Conservation (phyloP, 2,113 vertebrate genomes). For the Ellobius talpinus region DNA sequence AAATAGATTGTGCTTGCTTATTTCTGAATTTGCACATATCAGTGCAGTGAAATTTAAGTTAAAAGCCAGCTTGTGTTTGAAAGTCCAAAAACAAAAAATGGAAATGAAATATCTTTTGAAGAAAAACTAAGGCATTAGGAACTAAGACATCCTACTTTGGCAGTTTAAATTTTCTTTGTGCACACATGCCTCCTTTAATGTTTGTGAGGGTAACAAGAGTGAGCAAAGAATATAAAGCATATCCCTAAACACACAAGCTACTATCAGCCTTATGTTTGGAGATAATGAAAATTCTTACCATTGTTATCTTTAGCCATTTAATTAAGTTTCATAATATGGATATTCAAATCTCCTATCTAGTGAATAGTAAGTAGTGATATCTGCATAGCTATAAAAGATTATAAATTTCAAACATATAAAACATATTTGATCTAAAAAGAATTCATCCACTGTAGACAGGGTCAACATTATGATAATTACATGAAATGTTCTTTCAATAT, state of each 20-base stretch:
- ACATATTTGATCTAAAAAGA: neutral
- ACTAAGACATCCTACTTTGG: conserved; percentile 3
- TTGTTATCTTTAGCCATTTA: neutral
- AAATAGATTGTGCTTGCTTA: conserved; percentile 59
- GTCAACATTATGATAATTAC: neutral
- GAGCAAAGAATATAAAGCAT: neutral
- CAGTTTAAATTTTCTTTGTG: conserved; percentile 7
- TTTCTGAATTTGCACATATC: conserved; percentile 75
- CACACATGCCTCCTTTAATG: neutral
- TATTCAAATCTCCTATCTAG: neutral
- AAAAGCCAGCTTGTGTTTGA: conserved; percentile 41
- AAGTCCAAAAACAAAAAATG: conserved; percentile 34
- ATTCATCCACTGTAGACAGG: neutral
- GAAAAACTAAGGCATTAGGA: conserved; percentile 55
- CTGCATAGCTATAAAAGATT: neutral
- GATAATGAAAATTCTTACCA: neutral
- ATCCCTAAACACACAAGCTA: neutral
- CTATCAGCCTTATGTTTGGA: neutral
- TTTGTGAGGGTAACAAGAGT: neutral
- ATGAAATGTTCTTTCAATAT: conserved; percentile 10
- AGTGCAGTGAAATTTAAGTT: conserved; percentile 75
- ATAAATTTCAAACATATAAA: conserved; percentile 26
- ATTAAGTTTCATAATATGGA: neutral
- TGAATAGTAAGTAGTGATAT: neutral
- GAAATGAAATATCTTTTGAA: conserved; percentile 37